These are phyloP conservation scores for Diachasmimorpha longicaudata DNA, from an alignment of 1,140 invertebrate genomes.

Conservation along the genomic window DNA sequence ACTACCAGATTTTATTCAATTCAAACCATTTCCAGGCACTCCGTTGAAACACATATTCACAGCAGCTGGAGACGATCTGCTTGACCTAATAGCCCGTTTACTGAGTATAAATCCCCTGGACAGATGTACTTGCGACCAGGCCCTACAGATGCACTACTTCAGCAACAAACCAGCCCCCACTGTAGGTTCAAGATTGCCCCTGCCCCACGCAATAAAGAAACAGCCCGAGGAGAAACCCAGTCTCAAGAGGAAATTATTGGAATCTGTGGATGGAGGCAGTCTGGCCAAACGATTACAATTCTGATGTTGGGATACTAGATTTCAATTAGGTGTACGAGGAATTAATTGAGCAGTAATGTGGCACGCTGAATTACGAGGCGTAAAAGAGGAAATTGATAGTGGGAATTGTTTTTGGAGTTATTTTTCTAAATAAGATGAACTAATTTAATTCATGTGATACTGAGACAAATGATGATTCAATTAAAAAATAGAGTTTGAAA, in stretches of 20 bases:
- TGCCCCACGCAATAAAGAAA: conserved; percentile 71
- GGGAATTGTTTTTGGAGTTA: not conserved
- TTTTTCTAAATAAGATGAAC: not conserved
- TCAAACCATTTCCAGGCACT: conserved; percentile 84
- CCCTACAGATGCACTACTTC: conserved; percentile 84
- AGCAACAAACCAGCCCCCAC: conserved; percentile 91
- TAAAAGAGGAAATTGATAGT: not conserved
- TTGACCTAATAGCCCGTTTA: conserved; percentile 81
- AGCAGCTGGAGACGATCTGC: conserved; percentile 91
- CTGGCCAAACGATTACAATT: conserved; percentile 72
- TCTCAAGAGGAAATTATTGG: conserved; percentile 76
- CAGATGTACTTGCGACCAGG: conserved; percentile 81
- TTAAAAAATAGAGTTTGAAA: too few relatives aligned
- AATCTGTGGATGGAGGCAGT: conserved; percentile 72
- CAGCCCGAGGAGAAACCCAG: conserved; percentile 71
- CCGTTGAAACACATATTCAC: conserved; percentile 93
- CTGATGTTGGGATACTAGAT: conserved; percentile 43
- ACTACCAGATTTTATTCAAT: conserved; percentile 92
- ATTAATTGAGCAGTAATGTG: too few relatives aligned
- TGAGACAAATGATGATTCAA: too few relatives aligned
- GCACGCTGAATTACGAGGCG: too few relatives aligned
- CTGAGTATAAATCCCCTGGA: conserved; percentile 86
- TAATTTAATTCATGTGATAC: not conserved
- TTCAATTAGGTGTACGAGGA: too few relatives aligned
- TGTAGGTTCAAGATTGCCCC: conserved; percentile 78